Evolutionary conservation across 2,888 invertebrate genomes (phyloP), one percentile per base, ranked within the genome.

Genomic region (Halictus ligatus): DNA sequence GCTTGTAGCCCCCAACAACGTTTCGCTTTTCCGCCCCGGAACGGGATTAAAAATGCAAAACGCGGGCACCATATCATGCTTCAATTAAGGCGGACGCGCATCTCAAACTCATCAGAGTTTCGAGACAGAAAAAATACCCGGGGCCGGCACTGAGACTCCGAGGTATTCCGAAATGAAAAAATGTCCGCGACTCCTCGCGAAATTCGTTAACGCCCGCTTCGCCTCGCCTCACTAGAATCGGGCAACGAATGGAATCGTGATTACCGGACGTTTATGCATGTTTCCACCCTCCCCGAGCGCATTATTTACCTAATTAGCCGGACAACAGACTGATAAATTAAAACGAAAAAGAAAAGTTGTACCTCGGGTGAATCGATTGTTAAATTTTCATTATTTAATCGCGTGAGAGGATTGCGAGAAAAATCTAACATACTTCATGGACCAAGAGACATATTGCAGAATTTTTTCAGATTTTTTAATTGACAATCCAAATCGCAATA

Each of bases 21-120:
- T 81, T 76, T 74, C 67, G 48, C 73, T 43, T 58, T 79, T 73
- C 35, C 25, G 29, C 25, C 18, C 21, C 15, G 40, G 48, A 76
- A 84, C 69, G 67, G 67, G 29, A 84, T 84, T 84, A 84, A 84
- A 84, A 82, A 84, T 82, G 84, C 73, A 84, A 74, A 82, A 67
- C 75, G 75, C 83, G 58, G 48, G 72, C 75, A 75, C 72, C 83
- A 81, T 81, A 83, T 81, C 83, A 81, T 81, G 83, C 81, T 72
- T 83, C 83, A 81, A 81, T 83, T 83, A 83, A 75, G 75, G 72
- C 25, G 58, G 58, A 75, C 71, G 83, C 64, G 64, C 75, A 25
- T 83, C 73, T 77, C 67, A 82, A 84, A 82, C 54, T 74, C 73
- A 48, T 58, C 73, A n/a, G 46, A 18, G 73, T 46, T 71, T 71